phyloP scores from a whole-genome alignment of 2,888 invertebrate genomes.

The Piscicola geometra region DNA sequence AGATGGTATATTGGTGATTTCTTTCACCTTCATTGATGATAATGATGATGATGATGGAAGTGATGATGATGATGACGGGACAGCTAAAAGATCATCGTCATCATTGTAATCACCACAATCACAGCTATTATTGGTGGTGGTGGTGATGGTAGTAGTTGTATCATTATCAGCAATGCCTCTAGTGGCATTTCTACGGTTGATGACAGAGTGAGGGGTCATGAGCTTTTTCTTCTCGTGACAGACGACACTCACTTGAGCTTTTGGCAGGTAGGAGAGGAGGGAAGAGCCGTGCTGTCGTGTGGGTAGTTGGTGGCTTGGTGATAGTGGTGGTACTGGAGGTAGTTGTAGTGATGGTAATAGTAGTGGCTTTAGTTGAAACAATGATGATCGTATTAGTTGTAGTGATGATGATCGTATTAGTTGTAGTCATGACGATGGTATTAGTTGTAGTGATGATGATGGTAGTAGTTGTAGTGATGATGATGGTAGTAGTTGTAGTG shows the following conservation, averaged over 20 bases:
- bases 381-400: no score
- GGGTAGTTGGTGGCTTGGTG: no score
- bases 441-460: no score
- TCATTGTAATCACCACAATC: neutral
- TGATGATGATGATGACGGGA: neutral
- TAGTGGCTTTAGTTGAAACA: no score
- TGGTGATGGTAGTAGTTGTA: neutral
- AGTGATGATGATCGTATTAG: no score
- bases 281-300: constrained; percentile 10
- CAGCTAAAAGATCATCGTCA: constrained; percentile 16
- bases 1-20: neutral
- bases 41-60: constrained; percentile 6
- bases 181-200: neutral
- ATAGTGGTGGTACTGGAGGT: no score
- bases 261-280: constrained; percentile 22
- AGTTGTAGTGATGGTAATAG: no score
- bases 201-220: constrained; percentile 7
- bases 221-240: constrained; percentile 1
- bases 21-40: neutral
- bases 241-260: constrained; percentile 11
- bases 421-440: no score
- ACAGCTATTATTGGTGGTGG: neutral
- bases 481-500: no score
- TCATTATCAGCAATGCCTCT: neutral
- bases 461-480: no score